Base-by-base conservation (phyloP, 2,113 vertebrate species). In the Antennarius striatus region DNA sequence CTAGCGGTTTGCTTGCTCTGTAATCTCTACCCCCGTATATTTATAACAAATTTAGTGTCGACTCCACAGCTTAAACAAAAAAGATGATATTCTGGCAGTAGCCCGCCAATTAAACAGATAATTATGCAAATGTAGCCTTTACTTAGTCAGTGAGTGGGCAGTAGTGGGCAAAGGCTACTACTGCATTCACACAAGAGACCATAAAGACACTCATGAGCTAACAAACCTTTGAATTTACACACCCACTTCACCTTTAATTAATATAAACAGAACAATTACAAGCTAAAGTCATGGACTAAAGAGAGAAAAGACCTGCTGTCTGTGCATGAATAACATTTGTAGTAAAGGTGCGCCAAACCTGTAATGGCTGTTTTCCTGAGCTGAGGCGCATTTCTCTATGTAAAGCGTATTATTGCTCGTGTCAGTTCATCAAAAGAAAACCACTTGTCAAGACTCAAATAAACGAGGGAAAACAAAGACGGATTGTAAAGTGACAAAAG, bases 101-200 rank as follows among this genome's bases (percentile, higher is more conserved):
- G 75, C 78, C 79, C 64, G 63, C 81, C 92, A 93, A 93, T 92
- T 92, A 92, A 90, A 91, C 71, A 82, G 90, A 91, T 89, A 89
- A 92, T 93, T 92, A 92, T 93, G 91, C 88, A 92, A 92, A 93
- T 92, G 90, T 90, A 89, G 91, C 92, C 90, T 93, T 93, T 93
- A 91, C 90, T 92, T 90, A 90, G 91, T 92, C 90, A 91, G 89
- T 75, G 83, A 90, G 91, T 92, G 88, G 91, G 92, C 87, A 90
- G 88, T 61, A 40, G 68, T 58, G 67, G 81, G 79, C 78, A 81
- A 81, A 74, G 75, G 77, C 73, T 76, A 84, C 60, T 7, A 22
- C 69, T 60, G 67, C 50, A 30, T 64, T 79, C 61, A 62, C 73
- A 80, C 79, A 81, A 49, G 65, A 65, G 71, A 73, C 82, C 63